phyloP scores from a whole-genome alignment of 2,888 invertebrate genomes.

The Ophion slaviceki region DNA sequence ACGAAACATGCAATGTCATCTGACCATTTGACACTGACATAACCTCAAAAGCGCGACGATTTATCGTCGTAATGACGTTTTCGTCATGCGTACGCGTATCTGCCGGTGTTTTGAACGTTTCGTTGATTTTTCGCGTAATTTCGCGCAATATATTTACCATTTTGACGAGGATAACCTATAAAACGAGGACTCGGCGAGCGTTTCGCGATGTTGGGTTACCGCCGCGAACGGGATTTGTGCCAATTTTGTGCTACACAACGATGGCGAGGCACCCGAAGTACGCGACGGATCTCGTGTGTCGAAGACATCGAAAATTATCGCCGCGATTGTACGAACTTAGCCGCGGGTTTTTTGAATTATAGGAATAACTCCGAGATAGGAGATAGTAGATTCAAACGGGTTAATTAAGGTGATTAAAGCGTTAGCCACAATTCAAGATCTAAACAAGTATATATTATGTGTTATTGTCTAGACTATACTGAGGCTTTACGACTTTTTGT shows the following conservation, averaged over 20 bases:
- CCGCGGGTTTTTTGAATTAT: too few species aligned
- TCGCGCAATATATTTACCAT: slow-evolving; percentile 69
- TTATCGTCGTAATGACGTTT: not conserved
- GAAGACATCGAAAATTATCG: too few species aligned
- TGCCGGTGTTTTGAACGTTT: not conserved
- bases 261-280: not conserved
- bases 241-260: not conserved
- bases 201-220: slow-evolving; percentile 21
- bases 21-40: slow-evolving; percentile 72
- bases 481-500: too few species aligned
- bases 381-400: too few species aligned
- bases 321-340: too few species aligned
- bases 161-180: slow-evolving; percentile 59
- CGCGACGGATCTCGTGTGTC: too few species aligned
- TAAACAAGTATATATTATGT: too few species aligned
- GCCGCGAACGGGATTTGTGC: slow-evolving; percentile 17
- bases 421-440: too few species aligned
- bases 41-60: slow-evolving; percentile 69
- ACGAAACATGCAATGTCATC: slow-evolving; percentile 77
- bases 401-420: too few species aligned
- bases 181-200: slow-evolving; percentile 33
- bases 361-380: too few species aligned
- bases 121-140: not conserved
- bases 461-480: too few species aligned
- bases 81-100: not conserved